Evolutionary conservation across 2,888 invertebrate genomes (phyloP).

Genomic region (Ecdyonurus torrentis): DNA sequence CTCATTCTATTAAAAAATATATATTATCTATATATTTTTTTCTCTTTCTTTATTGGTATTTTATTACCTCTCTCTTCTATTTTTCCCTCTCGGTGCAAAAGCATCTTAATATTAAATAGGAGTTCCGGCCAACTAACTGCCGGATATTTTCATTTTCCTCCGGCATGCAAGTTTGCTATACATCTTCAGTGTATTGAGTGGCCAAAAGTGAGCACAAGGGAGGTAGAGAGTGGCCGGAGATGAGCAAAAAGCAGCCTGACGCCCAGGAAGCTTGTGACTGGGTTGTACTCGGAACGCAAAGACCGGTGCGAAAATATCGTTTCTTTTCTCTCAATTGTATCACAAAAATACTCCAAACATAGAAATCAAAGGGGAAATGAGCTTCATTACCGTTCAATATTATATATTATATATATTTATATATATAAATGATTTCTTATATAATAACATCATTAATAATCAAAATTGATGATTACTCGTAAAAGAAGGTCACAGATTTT

Average conservation of each 20-base stretch:
- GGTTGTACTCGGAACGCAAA: no score
- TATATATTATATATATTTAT: no score
- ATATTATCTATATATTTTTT: background rate
- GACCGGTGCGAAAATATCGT: no score
- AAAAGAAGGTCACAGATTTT: no score
- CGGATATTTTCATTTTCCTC: conserved; percentile 5
- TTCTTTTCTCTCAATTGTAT: no score
- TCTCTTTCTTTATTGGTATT: background rate
- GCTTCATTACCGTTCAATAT: no score
- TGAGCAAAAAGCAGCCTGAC: background rate
- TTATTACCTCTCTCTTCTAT: no score
- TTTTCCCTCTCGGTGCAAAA: background rate
- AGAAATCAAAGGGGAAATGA: no score
- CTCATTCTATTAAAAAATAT: background rate
- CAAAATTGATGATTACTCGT: no score
- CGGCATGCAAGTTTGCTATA: background rate
- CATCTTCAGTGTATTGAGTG: background rate
- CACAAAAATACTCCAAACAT: no score
- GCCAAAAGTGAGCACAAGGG: background rate
- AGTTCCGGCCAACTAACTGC: conserved; percentile 5
- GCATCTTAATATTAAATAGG: background rate
- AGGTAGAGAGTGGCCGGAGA: background rate
- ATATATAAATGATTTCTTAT: no score
- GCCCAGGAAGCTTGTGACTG: background rate
- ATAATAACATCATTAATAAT: no score